A percentile compares a stretch with the other conserved stretches of the same genome.
Conservation (phyloP, 2,888 invertebrate species). For the Drosophila histrio region DNA sequence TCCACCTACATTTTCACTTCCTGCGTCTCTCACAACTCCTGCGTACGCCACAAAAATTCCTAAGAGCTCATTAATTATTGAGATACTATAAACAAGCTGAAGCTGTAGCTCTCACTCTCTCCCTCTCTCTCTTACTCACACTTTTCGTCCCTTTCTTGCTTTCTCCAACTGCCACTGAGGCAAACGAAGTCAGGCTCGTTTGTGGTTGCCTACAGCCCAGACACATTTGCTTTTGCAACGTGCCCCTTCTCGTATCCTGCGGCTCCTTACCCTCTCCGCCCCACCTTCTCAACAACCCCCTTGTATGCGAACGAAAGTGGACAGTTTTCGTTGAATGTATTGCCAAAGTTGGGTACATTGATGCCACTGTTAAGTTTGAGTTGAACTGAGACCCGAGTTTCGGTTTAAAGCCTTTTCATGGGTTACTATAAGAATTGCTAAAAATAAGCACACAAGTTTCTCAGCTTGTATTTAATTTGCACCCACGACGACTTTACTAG, state of each 20-base stretch:
- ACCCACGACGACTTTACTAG: too few species aligned
- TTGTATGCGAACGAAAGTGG: slow-evolving; percentile 52
- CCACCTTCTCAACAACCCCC: not conserved
- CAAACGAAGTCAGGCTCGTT: slow-evolving; percentile 78
- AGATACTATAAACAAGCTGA: slow-evolving; percentile 78
- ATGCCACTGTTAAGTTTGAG: not conserved
- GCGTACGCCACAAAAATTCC: slow-evolving; percentile 76
- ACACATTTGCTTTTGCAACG: slow-evolving; percentile 67
- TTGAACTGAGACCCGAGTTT: not conserved
- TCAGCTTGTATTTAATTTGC: too few species aligned
- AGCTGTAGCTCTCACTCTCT: slow-evolving; percentile 37
- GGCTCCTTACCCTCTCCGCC: slow-evolving; percentile 12
- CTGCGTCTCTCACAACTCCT: slow-evolving; percentile 29
- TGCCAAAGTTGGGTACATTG: slow-evolving; percentile 10
- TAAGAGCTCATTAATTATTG: slow-evolving; percentile 82
- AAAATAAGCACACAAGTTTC: too few species aligned
- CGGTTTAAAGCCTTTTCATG: too few species aligned
- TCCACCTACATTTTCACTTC: slow-evolving; percentile 4
- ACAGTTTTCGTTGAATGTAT: slow-evolving; percentile 55
- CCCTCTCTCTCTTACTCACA: slow-evolving; percentile 18
- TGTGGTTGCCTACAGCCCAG: slow-evolving; percentile 75
- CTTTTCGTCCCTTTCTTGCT: slow-evolving; percentile 10
- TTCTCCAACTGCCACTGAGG: slow-evolving; percentile 7
- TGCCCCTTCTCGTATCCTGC: slow-evolving; percentile 37
- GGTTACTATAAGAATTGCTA: too few species aligned